These are phyloP conservation scores for Noctilio leporinus DNA, from an alignment of 2,113 vertebrate genomes.

Conservation along the genomic window DNA sequence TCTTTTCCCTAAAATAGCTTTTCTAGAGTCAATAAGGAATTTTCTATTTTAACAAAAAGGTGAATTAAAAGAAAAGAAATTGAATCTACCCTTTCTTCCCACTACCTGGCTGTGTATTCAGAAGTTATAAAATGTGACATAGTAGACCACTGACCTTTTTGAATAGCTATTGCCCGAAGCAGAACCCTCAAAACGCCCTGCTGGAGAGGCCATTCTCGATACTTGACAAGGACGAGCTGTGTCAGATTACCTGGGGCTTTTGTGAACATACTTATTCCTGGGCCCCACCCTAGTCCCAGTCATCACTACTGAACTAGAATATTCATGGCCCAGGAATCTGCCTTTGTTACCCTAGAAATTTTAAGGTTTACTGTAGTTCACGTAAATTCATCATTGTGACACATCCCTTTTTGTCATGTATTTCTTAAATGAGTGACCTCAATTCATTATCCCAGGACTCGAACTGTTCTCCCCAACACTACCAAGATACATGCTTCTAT, in stretches of 20 bases:
- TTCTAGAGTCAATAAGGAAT: background rate
- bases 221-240: background rate
- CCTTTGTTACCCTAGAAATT: background rate
- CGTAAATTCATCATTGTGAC: background rate
- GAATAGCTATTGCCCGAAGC: background rate
- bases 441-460: background rate
- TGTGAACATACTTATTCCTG: background rate
- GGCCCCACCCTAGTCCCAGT: background rate
- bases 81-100: background rate
- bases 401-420: background rate
- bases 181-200: background rate
- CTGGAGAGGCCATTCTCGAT: background rate
- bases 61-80: conserved; percentile 28
- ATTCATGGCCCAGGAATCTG: background rate
- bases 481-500: background rate
- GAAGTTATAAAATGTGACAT: background rate
- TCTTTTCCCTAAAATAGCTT: conserved; percentile 52
- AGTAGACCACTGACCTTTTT: background rate
- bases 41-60: conserved; percentile 29
- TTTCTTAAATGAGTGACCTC: background rate
- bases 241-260: background rate
- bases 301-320: background rate
- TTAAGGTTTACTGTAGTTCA: background rate
- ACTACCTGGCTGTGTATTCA: background rate
- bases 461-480: background rate